Evolutionary conservation across 2,113 vertebrate genomes (phyloP).

Genomic region (Odontophorus gujanensis): DNA sequence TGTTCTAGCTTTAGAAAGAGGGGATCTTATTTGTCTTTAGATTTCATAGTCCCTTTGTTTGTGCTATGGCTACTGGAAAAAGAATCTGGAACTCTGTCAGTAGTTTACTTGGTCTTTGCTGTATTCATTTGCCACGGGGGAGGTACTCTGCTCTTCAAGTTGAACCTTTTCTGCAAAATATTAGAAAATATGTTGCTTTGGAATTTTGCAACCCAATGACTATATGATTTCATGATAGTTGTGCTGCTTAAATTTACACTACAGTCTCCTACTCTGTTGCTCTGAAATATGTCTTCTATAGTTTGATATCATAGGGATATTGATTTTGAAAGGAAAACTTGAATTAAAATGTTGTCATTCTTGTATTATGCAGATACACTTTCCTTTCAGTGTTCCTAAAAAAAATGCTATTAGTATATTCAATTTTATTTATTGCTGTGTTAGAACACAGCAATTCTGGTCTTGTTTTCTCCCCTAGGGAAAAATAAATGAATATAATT

Average conservation of each 20-base stretch:
- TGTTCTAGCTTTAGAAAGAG: neutral
- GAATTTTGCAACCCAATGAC: neutral
- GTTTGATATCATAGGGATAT: neutral
- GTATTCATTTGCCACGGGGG: neutral
- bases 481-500: neutral
- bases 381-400: neutral
- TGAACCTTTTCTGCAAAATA: neutral
- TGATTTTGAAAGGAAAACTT: neutral
- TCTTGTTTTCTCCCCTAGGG: neutral
- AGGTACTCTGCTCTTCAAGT: neutral
- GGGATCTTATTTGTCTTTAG: neutral
- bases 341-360: neutral
- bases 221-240: neutral
- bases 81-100: neutral
- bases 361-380: neutral
- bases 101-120: neutral
- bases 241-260: neutral
- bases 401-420: neutral
- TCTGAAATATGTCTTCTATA: neutral
- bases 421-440: neutral
- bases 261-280: fast-evolving
- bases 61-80: neutral
- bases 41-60: neutral
- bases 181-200: neutral
- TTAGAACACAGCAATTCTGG: neutral